These are phyloP conservation scores for Rosalia funebris DNA, from an alignment of 2,888 invertebrate genomes.

Conservation along the genomic window DNA sequence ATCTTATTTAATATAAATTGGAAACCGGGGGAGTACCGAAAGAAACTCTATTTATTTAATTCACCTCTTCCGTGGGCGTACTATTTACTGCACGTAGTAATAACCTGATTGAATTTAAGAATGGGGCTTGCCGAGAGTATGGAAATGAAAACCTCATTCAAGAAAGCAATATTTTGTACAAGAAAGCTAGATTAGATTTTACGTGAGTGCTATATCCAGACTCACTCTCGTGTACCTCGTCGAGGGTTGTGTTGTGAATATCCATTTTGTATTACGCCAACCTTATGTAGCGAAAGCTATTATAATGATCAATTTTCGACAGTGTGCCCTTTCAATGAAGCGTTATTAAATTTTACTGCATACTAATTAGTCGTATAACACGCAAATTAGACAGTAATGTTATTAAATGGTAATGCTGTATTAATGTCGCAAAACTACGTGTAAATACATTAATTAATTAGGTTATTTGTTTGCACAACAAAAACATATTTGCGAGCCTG, in stretches of 20 bases:
- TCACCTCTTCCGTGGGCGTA: conserved; percentile 17
- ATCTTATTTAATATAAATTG: conserved; percentile 10
- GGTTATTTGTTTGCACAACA: no score
- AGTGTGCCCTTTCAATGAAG: background rate
- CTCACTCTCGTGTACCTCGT: conserved; percentile 8
- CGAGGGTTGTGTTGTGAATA: conserved; percentile 14
- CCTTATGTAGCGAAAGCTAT: no score
- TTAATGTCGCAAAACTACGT: no score
- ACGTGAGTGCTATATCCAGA: conserved; percentile 12
- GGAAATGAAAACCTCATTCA: conserved; percentile 25
- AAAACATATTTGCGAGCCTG: no score
- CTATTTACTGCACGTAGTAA: conserved; percentile 24
- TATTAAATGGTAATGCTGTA: no score
- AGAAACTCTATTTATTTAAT: conserved; percentile 12
- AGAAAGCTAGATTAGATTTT: conserved; percentile 17
- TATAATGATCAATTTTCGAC: no score
- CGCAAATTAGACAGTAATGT: no score
- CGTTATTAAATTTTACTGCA: background rate
- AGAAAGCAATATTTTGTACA: conserved; percentile 27
- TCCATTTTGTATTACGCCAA: conserved; percentile 8
- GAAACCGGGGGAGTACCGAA: conserved; percentile 1
- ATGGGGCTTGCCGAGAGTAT: conserved; percentile 17
- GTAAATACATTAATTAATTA: no score
- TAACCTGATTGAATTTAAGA: conserved; percentile 27
- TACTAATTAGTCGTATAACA: background rate